A percentile compares a stretch with the other conserved stretches of the same genome.
Evolutionary conservation across 2,113 vertebrate species (phyloP).

Genomic region (Sebastes schlegelii): DNA sequence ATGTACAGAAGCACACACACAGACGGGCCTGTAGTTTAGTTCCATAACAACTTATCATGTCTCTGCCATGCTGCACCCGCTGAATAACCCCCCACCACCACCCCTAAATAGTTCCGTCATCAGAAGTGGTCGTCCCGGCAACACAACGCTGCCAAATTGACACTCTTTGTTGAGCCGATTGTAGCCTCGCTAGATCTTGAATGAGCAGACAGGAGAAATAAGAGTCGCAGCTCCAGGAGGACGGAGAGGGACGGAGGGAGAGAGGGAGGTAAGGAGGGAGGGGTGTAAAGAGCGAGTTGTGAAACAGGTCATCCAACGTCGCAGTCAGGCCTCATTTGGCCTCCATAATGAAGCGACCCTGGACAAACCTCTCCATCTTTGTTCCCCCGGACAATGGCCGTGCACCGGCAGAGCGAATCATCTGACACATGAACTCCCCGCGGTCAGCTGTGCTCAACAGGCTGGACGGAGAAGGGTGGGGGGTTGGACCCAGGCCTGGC

Average conservation of each 20-base stretch:
- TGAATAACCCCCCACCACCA: no score
- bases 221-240: slow-evolving; percentile 37
- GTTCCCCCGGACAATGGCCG: slow-evolving; percentile 59
- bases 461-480: not conserved
- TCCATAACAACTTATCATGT: not conserved
- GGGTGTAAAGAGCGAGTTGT: slow-evolving; percentile 28
- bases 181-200: slow-evolving; percentile 13
- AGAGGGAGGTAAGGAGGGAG: not conserved
- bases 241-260: not conserved
- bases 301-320: slow-evolving; percentile 40
- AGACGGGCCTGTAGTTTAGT: not conserved
- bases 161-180: slow-evolving; percentile 40
- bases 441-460: slow-evolving; percentile 42
- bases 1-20: not conserved
- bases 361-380: slow-evolving; percentile 70
- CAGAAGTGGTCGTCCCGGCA: slow-evolving; percentile 61
- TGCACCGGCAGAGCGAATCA: slow-evolving; percentile 55
- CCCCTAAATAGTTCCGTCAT: slow-evolving; percentile 47
- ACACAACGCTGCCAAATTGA: slow-evolving; percentile 47
- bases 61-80: not conserved
- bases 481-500: not conserved
- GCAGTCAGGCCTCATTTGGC: slow-evolving; percentile 53
- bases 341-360: slow-evolving; percentile 60
- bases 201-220: slow-evolving; percentile 19
- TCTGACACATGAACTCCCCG: slow-evolving; percentile 58